Conservation (phyloP, 2,888 invertebrate species). For the Brachyptera putata region DNA sequence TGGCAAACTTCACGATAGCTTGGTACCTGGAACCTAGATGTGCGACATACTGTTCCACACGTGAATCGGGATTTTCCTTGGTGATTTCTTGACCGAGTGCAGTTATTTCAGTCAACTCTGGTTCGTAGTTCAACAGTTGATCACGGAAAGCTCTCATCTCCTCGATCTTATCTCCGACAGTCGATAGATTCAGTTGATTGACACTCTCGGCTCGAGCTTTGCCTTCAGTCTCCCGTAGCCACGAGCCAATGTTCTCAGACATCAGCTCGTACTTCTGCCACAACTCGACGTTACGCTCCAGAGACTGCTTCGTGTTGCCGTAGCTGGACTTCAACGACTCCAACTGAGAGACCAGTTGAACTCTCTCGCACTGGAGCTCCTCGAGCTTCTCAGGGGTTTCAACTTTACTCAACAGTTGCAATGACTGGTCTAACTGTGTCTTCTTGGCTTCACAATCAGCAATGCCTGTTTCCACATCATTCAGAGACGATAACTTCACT, state of each 20-base stretch:
- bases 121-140: slow-evolving; percentile 60
- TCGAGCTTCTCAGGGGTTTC: slow-evolving; percentile 67
- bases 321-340: slow-evolving; percentile 65
- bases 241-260: slow-evolving; percentile 67
- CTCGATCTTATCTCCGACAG: slow-evolving; percentile 63
- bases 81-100: slow-evolving; percentile 67
- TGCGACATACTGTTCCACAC: slow-evolving; percentile 73
- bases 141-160: slow-evolving; percentile 61
- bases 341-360: slow-evolving; percentile 66
- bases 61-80: slow-evolving; percentile 74
- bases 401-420: slow-evolving; percentile 66
- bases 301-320: slow-evolving; percentile 59
- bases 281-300: slow-evolving; percentile 66
- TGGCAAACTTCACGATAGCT: slow-evolving; percentile 65
- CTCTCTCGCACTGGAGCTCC: slow-evolving; percentile 63
- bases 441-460: slow-evolving; percentile 65
- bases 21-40: slow-evolving; percentile 74
- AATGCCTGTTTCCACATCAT: slow-evolving; percentile 69
- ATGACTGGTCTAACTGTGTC: slow-evolving; percentile 63
- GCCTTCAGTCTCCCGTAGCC: slow-evolving; percentile 76
- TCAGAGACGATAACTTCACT: slow-evolving; percentile 77
- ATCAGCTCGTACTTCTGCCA: slow-evolving; percentile 78
- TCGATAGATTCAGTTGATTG: slow-evolving; percentile 62
- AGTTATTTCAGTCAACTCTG: slow-evolving; percentile 62
- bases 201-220: slow-evolving; percentile 69